A percentile compares a stretch with the other conserved stretches of the same genome.
These are phyloP conservation scores for Cygnus olor DNA, from an alignment of 2,797 vertebrate genomes.

Conservation along the genomic window DNA sequence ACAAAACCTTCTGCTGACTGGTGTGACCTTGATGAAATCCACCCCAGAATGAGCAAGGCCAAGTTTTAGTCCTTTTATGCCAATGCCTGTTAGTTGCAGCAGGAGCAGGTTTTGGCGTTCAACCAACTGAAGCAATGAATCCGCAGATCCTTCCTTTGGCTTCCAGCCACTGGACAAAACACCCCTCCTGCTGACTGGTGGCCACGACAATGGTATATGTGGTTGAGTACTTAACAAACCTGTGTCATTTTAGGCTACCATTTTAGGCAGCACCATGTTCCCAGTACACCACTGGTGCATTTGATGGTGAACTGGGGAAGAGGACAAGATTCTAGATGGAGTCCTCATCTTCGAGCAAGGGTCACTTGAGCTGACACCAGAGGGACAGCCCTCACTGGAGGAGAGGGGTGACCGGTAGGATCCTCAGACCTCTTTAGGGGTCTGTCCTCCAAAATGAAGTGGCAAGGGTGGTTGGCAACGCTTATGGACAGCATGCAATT, in stretches of 20 bases:
- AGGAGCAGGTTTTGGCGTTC: not conserved
- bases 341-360: not conserved
- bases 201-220: not conserved
- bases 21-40: not conserved
- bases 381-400: not conserved
- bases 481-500: too few relatives aligned
- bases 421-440: not conserved
- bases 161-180: not conserved
- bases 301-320: not conserved
- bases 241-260: not conserved
- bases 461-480: not conserved
- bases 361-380: not conserved
- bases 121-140: not conserved
- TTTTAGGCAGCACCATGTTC: not conserved
- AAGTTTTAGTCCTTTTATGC: not conserved
- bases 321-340: not conserved
- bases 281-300: too few relatives aligned
- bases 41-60: not conserved
- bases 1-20: not conserved
- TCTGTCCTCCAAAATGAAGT: not conserved
- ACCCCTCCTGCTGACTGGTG: not conserved
- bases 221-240: not conserved
- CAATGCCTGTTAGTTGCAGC: not conserved
- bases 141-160: not conserved
- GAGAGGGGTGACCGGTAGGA: not conserved